Evolutionary conservation across 2,888 invertebrate species (phyloP), one percentile per base, ranked within the genome.

Genomic region (Apamea crenata): DNA sequence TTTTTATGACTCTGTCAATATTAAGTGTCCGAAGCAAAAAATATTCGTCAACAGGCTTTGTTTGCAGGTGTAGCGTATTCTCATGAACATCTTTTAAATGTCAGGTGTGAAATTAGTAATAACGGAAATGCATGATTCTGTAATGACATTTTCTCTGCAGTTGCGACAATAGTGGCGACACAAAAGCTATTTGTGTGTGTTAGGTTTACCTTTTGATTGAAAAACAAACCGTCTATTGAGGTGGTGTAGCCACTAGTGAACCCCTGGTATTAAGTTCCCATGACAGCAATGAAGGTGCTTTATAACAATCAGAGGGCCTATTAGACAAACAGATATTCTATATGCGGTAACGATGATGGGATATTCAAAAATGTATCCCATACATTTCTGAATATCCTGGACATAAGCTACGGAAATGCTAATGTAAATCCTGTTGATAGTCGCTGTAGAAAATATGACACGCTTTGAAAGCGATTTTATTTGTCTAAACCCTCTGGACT

Each of bases 1-100:
- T 93, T 96, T 96, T 96, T 96, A 94, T 93, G 92, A 83, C 88
- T 87, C 81, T 86, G 90, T 92, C 92, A 91, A 92, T 91, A 92
- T 91, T 92, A 91, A 90, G 92, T 90, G 88, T 83, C 72, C 84
- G 88, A 89, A 83, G 86, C 87, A 93, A 93, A 93, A 95, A 93
- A 92, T 92, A 91, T 91, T 89, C 87, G 90, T 90, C 93, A 90
- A 93, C 91, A 90, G 88, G 86, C 88, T 93, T 94, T 92, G 93
- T 93, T 92, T 89, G 92, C 93, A 94, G 94, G 93, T 95, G 94
- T 93, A 90, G 89, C 91, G 89, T 88, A 88, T 91, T 91, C 92
- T 93, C 92, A 90, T 91, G 89, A 90, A 90, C 73, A 69, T 79
- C 84, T 86, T 92, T 90, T 85, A 90, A 91, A 91, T 88, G 86